A percentile compares a stretch with the other conserved stretches of the same genome.
Evolutionary conservation across 2,888 invertebrate genomes (phyloP).

Genomic region (Dynastes hyllus): DNA sequence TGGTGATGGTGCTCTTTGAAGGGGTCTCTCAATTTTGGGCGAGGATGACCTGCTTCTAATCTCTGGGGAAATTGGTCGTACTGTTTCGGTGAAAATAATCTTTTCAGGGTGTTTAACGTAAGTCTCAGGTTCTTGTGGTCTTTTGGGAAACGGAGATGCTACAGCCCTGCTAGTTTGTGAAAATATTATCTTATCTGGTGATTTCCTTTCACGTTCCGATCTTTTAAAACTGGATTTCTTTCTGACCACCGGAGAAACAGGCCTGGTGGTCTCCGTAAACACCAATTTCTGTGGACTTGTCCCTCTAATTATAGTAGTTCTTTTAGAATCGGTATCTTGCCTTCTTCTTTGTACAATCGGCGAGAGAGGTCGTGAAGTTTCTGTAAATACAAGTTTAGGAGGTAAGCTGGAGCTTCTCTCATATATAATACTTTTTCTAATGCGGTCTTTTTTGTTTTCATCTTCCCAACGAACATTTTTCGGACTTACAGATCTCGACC

Average conservation of each 20-base stretch:
- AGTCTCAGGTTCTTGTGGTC: slow-evolving; percentile 53
- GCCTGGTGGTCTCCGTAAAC: slow-evolving; percentile 59
- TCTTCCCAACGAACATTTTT: slow-evolving; percentile 76
- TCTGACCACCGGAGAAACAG: slow-evolving; percentile 62
- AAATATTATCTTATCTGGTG: not conserved
- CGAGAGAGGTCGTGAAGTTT: slow-evolving; percentile 61
- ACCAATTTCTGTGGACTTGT: slow-evolving; percentile 54
- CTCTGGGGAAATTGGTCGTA: slow-evolving; percentile 69
- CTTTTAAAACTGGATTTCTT: slow-evolving; percentile 56
- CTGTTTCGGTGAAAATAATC: slow-evolving; percentile 66
- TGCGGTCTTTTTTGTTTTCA: slow-evolving; percentile 51
- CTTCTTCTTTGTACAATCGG: slow-evolving; percentile 58
- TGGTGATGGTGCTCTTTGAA: not conserved
- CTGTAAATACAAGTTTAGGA: slow-evolving; percentile 66
- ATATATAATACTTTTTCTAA: slow-evolving; percentile 54
- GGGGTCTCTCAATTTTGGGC: slow-evolving; percentile 7
- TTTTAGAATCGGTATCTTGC: slow-evolving; percentile 34
- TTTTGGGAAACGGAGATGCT: not conserved
- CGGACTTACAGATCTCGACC: slow-evolving; percentile 75
- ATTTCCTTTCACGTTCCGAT: too few relatives aligned
- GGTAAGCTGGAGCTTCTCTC: slow-evolving; percentile 72
- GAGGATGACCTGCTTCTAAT: slow-evolving; percentile 59
- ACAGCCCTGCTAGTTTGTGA: slow-evolving; percentile 38
- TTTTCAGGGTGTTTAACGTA: slow-evolving; percentile 52
- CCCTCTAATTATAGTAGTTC: slow-evolving; percentile 44